Evolutionary conservation across 2,888 invertebrate genomes (phyloP).

Genomic region (Trichogramma dendrolimi): DNA sequence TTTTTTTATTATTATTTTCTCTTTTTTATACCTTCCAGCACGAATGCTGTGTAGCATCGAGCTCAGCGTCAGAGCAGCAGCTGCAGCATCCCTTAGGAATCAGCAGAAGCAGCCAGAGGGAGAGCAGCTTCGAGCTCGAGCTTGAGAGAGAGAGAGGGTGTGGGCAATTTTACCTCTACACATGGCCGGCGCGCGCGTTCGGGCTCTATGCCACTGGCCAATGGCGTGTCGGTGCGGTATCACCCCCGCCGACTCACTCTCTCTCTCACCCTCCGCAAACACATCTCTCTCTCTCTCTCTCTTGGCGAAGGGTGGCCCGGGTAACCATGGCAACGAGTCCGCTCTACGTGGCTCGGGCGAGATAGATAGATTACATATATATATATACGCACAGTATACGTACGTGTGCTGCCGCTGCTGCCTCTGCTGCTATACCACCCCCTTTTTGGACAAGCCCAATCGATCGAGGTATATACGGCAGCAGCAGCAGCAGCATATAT

Average conservation of each 20-base stretch:
- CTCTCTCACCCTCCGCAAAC: slow-evolving; percentile 4
- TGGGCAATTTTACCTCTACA: slow-evolving; percentile 22
- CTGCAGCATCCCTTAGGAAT: no score
- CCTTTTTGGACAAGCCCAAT: slow-evolving; percentile 53
- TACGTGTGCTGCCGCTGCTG: no score
- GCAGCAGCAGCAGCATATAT: slow-evolving; percentile 33
- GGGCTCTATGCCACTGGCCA: slow-evolving; percentile 42
- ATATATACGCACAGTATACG: slow-evolving; percentile 34
- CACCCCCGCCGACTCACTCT: slow-evolving; percentile 43
- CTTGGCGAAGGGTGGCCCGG: slow-evolving; percentile 29
- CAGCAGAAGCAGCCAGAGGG: slow-evolving; percentile 6
- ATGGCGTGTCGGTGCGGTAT: slow-evolving; percentile 53
- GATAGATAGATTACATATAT: slow-evolving; percentile 17
- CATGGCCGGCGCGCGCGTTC: neutral
- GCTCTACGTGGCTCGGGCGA: slow-evolving; percentile 18
- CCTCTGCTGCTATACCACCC: slow-evolving; percentile 4
- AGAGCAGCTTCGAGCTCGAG: neutral
- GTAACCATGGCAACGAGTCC: slow-evolving; percentile 49
- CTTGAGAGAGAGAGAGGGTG: slow-evolving; percentile 30
- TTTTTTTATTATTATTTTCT: no score
- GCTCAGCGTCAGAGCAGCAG: no score
- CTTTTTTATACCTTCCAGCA: no score
- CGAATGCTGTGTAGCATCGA: no score
- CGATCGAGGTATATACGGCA: slow-evolving; percentile 52
- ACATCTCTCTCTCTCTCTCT: neutral